Percentiles rank a stretch among this genome's conserved stretches.
phyloP scores from a whole-genome alignment of 2,888 invertebrate species.

The Ennomos quercinarius region DNA sequence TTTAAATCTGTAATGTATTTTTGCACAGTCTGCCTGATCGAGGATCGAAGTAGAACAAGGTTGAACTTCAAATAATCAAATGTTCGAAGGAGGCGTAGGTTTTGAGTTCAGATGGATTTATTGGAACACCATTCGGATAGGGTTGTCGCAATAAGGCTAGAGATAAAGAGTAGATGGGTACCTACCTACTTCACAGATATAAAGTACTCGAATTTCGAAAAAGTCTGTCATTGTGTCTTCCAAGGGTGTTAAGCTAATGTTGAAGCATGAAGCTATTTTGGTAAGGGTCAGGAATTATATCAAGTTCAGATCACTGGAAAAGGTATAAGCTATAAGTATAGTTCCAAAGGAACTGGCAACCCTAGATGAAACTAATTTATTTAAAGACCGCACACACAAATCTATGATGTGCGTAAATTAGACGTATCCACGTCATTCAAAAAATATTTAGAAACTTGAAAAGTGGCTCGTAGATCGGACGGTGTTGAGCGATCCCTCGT shows the following conservation, averaged over 20 bases:
- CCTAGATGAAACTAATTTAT: slow-evolving; percentile 33
- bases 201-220: too few species aligned
- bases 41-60: slow-evolving; percentile 72
- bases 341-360: slow-evolving; percentile 5
- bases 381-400: slow-evolving; percentile 30
- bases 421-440: slow-evolving; percentile 21
- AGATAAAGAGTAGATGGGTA: not conserved
- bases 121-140: slow-evolving; percentile 24
- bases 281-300: too few species aligned
- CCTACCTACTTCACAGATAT: too few species aligned
- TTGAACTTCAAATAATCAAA: slow-evolving; percentile 71
- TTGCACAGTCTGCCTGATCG: slow-evolving; percentile 62
- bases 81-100: slow-evolving; percentile 58
- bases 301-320: too few species aligned
- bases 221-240: too few species aligned
- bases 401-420: slow-evolving; percentile 33
- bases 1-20: slow-evolving; percentile 68
- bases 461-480: slow-evolving; percentile 14
- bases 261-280: too few species aligned
- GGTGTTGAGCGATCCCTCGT: slow-evolving; percentile 19
- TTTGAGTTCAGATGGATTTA: slow-evolving; percentile 42
- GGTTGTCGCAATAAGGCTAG: not conserved
- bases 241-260: too few species aligned
- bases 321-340: too few species aligned
- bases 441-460: slow-evolving; percentile 26